Evolutionary conservation across 2,113 vertebrate species (phyloP).

Genomic region (Oceanites oceanicus): DNA sequence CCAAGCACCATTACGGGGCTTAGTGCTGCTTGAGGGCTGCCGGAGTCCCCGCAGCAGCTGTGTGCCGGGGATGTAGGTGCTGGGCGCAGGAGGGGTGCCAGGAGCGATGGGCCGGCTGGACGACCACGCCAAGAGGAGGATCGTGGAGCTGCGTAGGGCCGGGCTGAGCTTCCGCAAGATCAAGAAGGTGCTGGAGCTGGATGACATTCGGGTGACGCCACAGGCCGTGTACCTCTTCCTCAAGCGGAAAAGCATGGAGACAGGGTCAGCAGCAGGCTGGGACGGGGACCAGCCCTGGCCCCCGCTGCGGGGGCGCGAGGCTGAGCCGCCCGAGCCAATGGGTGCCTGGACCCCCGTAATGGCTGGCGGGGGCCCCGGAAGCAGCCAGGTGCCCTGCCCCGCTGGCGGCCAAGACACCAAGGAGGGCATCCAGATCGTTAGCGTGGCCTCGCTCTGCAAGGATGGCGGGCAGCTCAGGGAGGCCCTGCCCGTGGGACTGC

Average conservation of each 20-base stretch:
- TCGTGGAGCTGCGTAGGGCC: conserved; percentile 82
- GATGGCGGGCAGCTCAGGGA: background rate
- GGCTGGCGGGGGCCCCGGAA: background rate
- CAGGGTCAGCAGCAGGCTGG: conserved; percentile 23
- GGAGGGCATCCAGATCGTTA: conserved; percentile 77
- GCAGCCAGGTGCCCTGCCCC: fast-evolving
- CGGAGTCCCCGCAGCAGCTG: fast-evolving
- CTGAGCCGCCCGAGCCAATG: background rate
- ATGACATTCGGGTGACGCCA: conserved; percentile 82
- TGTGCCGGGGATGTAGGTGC: background rate
- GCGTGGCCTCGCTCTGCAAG: conserved; percentile 75
- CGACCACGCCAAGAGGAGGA: conserved; percentile 82
- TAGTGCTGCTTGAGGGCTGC: background rate
- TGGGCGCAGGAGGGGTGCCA: fast-evolving
- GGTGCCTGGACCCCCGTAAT: background rate
- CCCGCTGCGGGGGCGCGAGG: conserved; percentile 8
- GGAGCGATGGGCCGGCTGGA: conserved; percentile 82
- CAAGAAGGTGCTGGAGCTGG: conserved; percentile 87
- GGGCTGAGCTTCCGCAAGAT: conserved; percentile 88
- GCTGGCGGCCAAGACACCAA: conserved; percentile 34
- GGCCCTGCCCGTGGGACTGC: background rate
- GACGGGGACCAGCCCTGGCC: conserved; percentile 71
- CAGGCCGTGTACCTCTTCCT: conserved; percentile 87
- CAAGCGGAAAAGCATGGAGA: conserved; percentile 76
- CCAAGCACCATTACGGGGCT: fast-evolving